phyloP scores from a whole-genome alignment of 2,797 vertebrate genomes.

The Sciurus vulgaris region DNA sequence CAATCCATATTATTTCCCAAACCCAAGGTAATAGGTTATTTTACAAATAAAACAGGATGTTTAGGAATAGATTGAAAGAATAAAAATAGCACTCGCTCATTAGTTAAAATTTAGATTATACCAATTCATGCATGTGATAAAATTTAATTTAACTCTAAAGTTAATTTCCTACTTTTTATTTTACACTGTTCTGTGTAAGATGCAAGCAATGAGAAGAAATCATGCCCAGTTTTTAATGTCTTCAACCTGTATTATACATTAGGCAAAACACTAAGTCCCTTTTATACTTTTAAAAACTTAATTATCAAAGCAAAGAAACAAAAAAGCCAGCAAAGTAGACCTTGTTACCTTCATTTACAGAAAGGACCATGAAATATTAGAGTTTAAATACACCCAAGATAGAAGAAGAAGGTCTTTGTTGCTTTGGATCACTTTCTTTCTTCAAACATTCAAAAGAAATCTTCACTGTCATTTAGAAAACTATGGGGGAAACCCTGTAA shows the following conservation, averaged over 20 bases:
- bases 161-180: neutral
- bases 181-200: neutral
- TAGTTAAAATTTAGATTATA: neutral
- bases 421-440: neutral
- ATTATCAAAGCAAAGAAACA: neutral
- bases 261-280: neutral
- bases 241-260: neutral
- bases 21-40: neutral
- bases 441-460: neutral
- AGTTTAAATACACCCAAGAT: neutral
- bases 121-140: neutral
- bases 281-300: neutral
- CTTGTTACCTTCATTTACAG: neutral
- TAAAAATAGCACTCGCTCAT: neutral
- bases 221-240: neutral
- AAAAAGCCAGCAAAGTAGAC: neutral
- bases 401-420: neutral
- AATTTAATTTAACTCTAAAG: neutral
- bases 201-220: neutral
- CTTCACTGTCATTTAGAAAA: conserved; percentile 7
- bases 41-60: neutral
- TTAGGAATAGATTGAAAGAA: neutral
- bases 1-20: neutral
- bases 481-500: neutral
- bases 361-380: neutral